Base-by-base conservation (phyloP, 2,888 invertebrate species). In the Neuroscelio doddi region DNA sequence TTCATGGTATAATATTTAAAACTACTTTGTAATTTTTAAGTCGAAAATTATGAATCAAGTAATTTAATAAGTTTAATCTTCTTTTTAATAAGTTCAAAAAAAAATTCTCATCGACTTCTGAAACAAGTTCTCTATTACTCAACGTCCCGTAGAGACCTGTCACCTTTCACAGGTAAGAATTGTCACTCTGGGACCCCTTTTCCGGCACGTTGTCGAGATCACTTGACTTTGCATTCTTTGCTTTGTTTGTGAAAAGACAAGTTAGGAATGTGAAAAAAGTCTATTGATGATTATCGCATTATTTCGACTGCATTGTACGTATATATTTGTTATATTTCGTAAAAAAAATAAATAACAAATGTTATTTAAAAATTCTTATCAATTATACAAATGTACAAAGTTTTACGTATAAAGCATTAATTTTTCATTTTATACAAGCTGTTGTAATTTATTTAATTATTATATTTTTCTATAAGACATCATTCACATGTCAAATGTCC, bases 201-300 rank as follows among this genome's bases (percentile, higher is more conserved):
- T 58, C 58, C 58, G 15, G 46, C 47, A 51, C 44, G 47, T 44
- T 41, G 16, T 1, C 29, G 26, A 27, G 26, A 17, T 15, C 57
- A 58, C 58, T 64, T 46, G 64, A 64, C 58, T 59, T 51, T n/a
- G n/a, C 44, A 51, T 57, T 42, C 52, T 36, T 44, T 4, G 39
- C 10, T 36, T 14, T 14, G 36, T 36, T 14, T 14, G 36, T 36
- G 14, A 36, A 36, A 15, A 36, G 5, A 14, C 10, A 14, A 36
- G 36, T 30, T 30, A 9, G n/a, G 4, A 9, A 10, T 30, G 10
- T 10, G 30, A 36, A n/a, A 30, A 30, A 2, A 36, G n/a, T n/a
- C n/a, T 5, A 12, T 12, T 12, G 3, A 14, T 36, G 7, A 15
- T 36, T 36, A n/a, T n/a, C n/a, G n/a, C n/a, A n/a, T n/a, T n/a